Evolutionary conservation across 2,113 vertebrate species (phyloP).

Genomic region (Theropithecus gelada): DNA sequence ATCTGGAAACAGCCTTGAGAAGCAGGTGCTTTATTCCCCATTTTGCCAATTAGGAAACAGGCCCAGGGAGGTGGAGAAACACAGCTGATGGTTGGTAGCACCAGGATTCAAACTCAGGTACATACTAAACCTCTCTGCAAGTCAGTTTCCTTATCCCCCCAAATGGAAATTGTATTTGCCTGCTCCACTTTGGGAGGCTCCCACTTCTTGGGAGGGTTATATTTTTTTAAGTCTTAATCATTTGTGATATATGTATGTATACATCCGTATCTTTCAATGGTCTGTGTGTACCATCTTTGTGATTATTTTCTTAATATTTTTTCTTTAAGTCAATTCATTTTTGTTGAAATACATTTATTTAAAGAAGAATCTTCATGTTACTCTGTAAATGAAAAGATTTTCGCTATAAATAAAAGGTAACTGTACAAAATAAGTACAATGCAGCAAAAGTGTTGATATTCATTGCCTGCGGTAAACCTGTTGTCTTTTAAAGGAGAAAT

Average conservation of each 20-base stretch:
- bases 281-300: neutral
- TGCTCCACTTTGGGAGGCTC: neutral
- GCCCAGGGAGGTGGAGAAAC: neutral
- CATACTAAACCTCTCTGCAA: neutral
- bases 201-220: no score
- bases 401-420: slow-evolving; percentile 7
- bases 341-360: slow-evolving; percentile 43
- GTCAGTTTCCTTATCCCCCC: neutral
- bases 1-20: neutral
- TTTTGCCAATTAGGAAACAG: neutral
- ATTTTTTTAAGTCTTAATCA: neutral
- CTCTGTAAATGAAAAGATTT: neutral
- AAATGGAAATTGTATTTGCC: neutral
- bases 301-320: slow-evolving; percentile 16
- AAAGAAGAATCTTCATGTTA: neutral
- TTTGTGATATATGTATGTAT: neutral
- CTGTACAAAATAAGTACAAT: neutral
- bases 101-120: neutral
- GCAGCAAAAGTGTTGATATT: neutral
- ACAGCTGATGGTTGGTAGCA: neutral
- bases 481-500: neutral
- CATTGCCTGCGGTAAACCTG: neutral
- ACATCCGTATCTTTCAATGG: neutral
- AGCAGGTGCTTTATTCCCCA: neutral
- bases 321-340: neutral